Conservation (phyloP, 2,113 vertebrate genomes). For the Guaruba guarouba region DNA sequence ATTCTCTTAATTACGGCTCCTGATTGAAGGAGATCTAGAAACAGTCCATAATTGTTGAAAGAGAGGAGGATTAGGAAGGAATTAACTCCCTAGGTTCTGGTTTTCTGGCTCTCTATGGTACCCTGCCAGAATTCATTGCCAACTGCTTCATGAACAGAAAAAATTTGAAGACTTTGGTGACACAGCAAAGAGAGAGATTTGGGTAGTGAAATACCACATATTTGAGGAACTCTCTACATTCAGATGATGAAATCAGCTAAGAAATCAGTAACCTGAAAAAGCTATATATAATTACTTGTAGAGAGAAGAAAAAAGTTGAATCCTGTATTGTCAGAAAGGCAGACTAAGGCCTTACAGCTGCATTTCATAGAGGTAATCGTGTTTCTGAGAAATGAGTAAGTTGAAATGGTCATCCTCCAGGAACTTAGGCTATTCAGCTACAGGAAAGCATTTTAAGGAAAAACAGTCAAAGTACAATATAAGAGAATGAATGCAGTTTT, state of each 20-base stretch:
- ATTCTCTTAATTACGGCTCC: constrained; percentile 18
- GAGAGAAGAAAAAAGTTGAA: not conserved
- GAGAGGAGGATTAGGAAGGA: not conserved
- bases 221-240: not conserved
- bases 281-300: not conserved
- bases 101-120: not conserved
- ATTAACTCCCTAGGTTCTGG: constrained; percentile 5
- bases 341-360: not conserved
- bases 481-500: not conserved
- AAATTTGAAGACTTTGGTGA: not conserved
- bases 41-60: not conserved
- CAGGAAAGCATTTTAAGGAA: not conserved
- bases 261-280: not conserved
- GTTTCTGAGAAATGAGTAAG: not conserved
- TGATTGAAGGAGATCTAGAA: constrained; percentile 24
- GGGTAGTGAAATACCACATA: not conserved
- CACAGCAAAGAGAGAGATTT: not conserved
- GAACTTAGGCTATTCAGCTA: not conserved
- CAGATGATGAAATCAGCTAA: not conserved
- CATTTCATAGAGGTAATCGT: not conserved
- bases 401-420: not conserved
- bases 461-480: not conserved
- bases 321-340: not conserved
- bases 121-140: not conserved
- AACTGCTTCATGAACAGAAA: not conserved